A percentile compares a stretch with the other conserved stretches of the same genome.
Conservation (phyloP, 2,797 vertebrate species). For the Anomalospiza imberbis region DNA sequence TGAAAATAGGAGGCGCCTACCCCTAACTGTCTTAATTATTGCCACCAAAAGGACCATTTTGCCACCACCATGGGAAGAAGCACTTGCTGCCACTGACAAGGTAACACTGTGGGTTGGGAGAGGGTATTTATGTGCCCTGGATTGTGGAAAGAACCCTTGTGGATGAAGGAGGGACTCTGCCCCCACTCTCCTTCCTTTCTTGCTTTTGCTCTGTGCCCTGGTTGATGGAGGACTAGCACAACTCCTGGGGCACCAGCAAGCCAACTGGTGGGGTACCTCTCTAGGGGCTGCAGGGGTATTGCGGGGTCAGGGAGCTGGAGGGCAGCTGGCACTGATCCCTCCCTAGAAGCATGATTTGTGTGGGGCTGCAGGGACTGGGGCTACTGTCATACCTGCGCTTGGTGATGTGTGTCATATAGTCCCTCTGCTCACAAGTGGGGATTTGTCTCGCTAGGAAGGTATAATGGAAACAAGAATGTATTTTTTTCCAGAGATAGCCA, state of each 20-base stretch:
- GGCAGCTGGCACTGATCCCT: neutral
- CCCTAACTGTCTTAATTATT: constrained; percentile 1
- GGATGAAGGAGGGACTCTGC: neutral
- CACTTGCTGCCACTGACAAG: neutral
- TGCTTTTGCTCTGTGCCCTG: neutral
- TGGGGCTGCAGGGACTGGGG: neutral
- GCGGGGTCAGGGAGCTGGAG: neutral
- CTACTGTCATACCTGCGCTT: neutral
- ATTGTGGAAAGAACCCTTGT: neutral
- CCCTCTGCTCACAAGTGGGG: neutral
- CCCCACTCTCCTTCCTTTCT: neutral
- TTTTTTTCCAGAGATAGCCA: constrained; percentile 6
- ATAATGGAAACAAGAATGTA: neutral
- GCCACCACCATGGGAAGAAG: neutral
- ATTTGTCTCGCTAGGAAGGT: neutral
- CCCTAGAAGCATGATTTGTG: neutral
- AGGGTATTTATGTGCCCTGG: neutral
- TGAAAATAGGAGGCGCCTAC: constrained; percentile 45
- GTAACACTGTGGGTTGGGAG: constrained; percentile 1
- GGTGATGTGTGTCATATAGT: neutral
- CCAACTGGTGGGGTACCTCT: neutral
- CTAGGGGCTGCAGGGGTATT: neutral
- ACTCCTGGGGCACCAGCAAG: neutral
- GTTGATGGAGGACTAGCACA: neutral
- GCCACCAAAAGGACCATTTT: constrained; percentile 10